phyloP scores from a whole-genome alignment of 2,888 invertebrate genomes.

The Drosophila tanythrix region DNA sequence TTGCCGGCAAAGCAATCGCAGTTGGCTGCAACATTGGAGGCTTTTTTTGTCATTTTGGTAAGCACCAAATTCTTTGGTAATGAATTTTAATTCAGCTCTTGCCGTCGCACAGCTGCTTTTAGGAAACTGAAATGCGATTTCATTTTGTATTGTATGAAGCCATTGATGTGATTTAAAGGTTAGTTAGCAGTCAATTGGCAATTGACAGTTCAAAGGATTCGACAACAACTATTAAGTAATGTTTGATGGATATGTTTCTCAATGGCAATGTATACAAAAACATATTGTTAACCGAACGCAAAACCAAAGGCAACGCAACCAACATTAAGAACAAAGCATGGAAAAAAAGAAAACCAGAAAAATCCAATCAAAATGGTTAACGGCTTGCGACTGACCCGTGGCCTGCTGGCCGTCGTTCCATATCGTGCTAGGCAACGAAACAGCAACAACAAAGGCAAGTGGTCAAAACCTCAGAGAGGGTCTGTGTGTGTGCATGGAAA shows the following conservation, averaged over 20 bases:
- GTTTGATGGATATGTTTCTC: constrained; percentile 27
- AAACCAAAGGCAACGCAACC: constrained; percentile 22
- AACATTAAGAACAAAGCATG: constrained; percentile 15
- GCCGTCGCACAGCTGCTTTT: constrained; percentile 4
- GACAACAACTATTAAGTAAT: constrained; percentile 14
- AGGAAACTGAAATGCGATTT: constrained; percentile 10
- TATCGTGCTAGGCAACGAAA: constrained; percentile 12
- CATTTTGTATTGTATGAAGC: not conserved
- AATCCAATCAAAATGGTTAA: constrained; percentile 58
- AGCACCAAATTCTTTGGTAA: constrained; percentile 10
- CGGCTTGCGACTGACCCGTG: constrained; percentile 48
- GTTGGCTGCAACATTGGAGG: constrained; percentile 2
- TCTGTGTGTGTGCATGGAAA: constrained; percentile 3
- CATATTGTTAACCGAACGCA: constrained; percentile 14
- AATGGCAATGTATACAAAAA: constrained; percentile 1
- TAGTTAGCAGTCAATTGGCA: constrained; percentile 8
- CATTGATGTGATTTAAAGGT: constrained; percentile 20
- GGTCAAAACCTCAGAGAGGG: not conserved
- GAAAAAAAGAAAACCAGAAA: constrained; percentile 50
- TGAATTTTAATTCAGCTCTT: constrained; percentile 14
- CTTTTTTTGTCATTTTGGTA: constrained; percentile 15
- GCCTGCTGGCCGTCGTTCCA: constrained; percentile 14
- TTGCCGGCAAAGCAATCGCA: constrained; percentile 2
- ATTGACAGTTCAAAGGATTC: constrained; percentile 33
- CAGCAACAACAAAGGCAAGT: constrained; percentile 17